phyloP scores from a whole-genome alignment of 2,113 vertebrate species.

The Arenaria interpres region DNA sequence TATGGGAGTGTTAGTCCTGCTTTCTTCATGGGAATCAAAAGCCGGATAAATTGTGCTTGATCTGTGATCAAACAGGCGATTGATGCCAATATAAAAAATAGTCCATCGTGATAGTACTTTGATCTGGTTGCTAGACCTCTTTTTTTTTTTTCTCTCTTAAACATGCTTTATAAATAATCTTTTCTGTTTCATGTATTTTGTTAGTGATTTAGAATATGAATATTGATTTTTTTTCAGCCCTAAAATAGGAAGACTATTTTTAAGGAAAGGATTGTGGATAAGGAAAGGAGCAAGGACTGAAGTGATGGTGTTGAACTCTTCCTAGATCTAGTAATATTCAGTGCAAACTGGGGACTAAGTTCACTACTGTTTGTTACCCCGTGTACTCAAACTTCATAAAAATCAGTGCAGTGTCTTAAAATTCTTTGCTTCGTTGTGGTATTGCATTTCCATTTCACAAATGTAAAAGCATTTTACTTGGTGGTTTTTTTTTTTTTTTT shows the following conservation, averaged over 20 bases:
- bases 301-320: neutral
- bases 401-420: fast-evolving
- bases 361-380: neutral
- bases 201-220: neutral
- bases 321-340: neutral
- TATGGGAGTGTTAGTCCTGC: neutral
- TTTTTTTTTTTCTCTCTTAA: neutral
- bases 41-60: neutral
- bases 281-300: neutral
- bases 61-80: constrained; percentile 39
- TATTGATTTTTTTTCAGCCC: neutral
- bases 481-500: neutral
- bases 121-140: neutral
- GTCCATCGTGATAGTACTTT: neutral
- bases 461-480: neutral
- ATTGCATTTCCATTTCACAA: neutral
- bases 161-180: neutral
- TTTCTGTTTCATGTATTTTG: neutral
- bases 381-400: neutral
- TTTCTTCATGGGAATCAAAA: constrained; percentile 22
- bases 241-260: neutral
- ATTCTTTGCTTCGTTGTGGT: neutral
- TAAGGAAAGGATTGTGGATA: neutral
- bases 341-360: neutral
- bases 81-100: neutral